Conservation (phyloP, 2,797 vertebrate species). For the Lagorchestes hirsutus region DNA sequence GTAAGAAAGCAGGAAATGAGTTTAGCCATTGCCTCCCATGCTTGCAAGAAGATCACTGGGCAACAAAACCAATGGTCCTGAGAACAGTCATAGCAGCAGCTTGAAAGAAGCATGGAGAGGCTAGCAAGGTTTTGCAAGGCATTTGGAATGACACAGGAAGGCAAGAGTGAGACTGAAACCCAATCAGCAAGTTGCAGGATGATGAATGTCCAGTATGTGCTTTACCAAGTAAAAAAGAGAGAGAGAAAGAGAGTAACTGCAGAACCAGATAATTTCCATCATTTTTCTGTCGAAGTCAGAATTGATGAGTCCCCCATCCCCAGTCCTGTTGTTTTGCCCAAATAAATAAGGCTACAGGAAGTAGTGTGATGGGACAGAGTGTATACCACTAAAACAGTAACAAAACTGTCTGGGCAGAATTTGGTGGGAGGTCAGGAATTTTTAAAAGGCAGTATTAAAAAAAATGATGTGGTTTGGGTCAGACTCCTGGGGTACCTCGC, state of each 20-base stretch:
- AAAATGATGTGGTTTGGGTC: conserved; percentile 81
- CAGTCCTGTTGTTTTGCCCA: conserved; percentile 79
- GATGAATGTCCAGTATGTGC: background rate
- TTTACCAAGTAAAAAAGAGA: conserved; percentile 71
- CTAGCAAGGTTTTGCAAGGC: background rate
- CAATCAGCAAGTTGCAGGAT: conserved; percentile 14
- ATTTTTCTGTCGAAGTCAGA: conserved; percentile 77
- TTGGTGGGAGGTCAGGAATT: conserved; percentile 84
- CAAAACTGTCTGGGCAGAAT: conserved; percentile 75
- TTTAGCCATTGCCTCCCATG: background rate
- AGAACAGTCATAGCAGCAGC: background rate
- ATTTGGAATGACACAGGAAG: conserved; percentile 38
- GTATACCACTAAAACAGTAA: conserved; percentile 51
- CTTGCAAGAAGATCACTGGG: background rate
- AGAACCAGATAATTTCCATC: conserved; percentile 70
- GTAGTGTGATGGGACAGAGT: conserved; percentile 73
- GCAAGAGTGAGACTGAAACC: conserved; percentile 3
- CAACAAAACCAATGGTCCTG: background rate
- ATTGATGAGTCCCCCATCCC: conserved; percentile 68
- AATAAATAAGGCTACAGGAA: conserved; percentile 76
- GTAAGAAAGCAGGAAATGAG: background rate
- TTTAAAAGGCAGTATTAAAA: conserved; percentile 83
- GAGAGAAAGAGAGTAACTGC: conserved; percentile 65
- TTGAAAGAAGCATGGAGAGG: conserved; percentile 1
- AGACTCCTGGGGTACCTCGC: conserved; percentile 67